Evolutionary conservation across 2,113 vertebrate genomes (phyloP).

Genomic region (Catharus fuscescens): DNA sequence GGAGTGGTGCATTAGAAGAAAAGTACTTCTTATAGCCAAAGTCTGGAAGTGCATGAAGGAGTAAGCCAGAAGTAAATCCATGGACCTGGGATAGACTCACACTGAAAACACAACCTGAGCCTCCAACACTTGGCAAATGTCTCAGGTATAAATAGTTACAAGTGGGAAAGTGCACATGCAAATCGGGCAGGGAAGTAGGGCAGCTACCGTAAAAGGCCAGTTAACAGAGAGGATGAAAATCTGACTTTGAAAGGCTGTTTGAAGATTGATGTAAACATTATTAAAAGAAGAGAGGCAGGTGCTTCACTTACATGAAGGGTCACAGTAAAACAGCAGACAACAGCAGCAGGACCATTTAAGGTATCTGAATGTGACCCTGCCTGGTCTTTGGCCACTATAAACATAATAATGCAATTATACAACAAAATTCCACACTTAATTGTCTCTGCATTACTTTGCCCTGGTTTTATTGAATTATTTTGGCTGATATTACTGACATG

Average conservation of each 20-base stretch:
- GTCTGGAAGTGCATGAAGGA: not conserved
- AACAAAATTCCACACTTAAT: not conserved
- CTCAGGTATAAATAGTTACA: not conserved
- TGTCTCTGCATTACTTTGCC: not conserved
- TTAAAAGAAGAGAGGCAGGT: not conserved
- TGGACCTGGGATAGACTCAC: not conserved
- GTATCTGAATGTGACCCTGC: not conserved
- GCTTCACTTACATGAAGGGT: not conserved
- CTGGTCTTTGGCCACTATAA: not conserved
- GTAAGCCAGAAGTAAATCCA: not conserved
- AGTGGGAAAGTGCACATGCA: not conserved
- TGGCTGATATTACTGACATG: not conserved
- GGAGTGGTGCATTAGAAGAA: accelerated
- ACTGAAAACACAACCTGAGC: not conserved
- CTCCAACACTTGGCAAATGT: not conserved
- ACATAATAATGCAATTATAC: not conserved
- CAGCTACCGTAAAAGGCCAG: not conserved
- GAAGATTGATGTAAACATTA: not conserved
- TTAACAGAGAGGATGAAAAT: not conserved
- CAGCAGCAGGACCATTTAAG: not conserved
- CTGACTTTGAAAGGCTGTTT: not conserved
- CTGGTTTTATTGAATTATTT: not conserved
- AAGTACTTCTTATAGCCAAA: not conserved
- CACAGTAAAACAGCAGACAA: not conserved
- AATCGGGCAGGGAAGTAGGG: not conserved